Conservation (phyloP, 2,888 invertebrate genomes). For the Lepas anatifera region DNA sequence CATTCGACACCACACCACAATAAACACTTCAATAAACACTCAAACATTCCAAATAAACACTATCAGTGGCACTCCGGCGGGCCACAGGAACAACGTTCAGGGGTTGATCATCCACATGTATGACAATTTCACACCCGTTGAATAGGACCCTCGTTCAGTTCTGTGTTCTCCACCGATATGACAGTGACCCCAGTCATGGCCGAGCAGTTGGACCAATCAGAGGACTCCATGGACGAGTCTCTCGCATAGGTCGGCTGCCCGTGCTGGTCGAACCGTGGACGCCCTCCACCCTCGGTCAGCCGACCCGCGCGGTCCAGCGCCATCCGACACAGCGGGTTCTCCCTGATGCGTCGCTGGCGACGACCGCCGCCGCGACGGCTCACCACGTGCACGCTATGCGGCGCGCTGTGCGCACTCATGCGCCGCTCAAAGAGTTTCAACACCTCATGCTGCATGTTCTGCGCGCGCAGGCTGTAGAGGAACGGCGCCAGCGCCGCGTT, state of each 20-base stretch:
- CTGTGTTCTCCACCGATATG: not conserved
- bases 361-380: too few relatives aligned
- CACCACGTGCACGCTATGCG: not conserved
- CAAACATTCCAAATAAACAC: too few relatives aligned
- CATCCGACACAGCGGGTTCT: too few relatives aligned
- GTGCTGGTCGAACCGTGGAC: not conserved
- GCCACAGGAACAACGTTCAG: too few relatives aligned
- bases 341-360: too few relatives aligned
- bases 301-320: not conserved
- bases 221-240: not conserved
- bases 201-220: not conserved
- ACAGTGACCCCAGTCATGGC: not conserved
- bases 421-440: slow-evolving; percentile 35
- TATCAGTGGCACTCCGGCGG: too few relatives aligned
- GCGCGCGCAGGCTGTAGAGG: slow-evolving; percentile 61
- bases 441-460: slow-evolving; percentile 48
- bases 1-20: too few relatives aligned
- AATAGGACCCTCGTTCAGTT: not conserved
- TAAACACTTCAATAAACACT: too few relatives aligned
- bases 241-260: not conserved
- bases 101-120: too few relatives aligned
- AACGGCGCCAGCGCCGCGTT: slow-evolving; percentile 57
- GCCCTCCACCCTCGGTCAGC: not conserved
- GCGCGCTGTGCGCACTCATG: not conserved
- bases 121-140: not conserved